Conservation (phyloP, 1,140 invertebrate species). For the Zaprionus camerounensis region DNA sequence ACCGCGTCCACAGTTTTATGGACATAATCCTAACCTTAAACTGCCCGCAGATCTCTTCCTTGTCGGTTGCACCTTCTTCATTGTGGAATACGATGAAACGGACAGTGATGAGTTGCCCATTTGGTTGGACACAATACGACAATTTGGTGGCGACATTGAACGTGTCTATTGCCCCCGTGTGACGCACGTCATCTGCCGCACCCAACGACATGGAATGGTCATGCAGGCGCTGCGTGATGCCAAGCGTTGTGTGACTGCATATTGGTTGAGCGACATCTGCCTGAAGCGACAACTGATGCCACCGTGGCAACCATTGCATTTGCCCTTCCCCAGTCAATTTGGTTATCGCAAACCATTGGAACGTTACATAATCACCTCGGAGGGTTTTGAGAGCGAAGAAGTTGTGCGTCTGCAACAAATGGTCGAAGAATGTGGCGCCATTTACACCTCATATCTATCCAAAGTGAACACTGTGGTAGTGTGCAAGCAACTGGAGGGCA, state of each 20-base stretch:
- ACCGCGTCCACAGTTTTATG: conserved; percentile 90
- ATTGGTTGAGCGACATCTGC: conserved; percentile 97
- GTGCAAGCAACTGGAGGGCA: conserved; percentile 92
- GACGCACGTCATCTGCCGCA: conserved; percentile 96
- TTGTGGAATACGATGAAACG: conserved; percentile 89
- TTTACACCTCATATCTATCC: conserved; percentile 90
- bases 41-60: conserved; percentile 94
- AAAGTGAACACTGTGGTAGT: conserved; percentile 90
- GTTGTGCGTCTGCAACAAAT: conserved; percentile 91
- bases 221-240: conserved; percentile 92
- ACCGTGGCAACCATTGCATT: conserved; percentile 96
- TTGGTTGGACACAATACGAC: conserved; percentile 93
- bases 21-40: conserved; percentile 94
- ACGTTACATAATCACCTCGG: conserved; percentile 91
- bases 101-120: conserved; percentile 86
- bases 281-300: conserved; percentile 92
- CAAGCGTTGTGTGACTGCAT: conserved; percentile 94
- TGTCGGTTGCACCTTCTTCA: conserved; percentile 95
- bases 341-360: conserved; percentile 87
- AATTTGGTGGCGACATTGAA: conserved; percentile 96
- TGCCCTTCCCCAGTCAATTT: conserved; percentile 94
- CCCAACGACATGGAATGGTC: conserved; percentile 94
- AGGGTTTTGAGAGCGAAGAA: conserved; percentile 95
- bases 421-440: conserved; percentile 94
- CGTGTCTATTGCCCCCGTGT: conserved; percentile 92